Evolutionary conservation across 2,797 vertebrate genomes (phyloP), one percentile per base, ranked within the genome.

Genomic region (Lepilemur ruficaudatus): DNA sequence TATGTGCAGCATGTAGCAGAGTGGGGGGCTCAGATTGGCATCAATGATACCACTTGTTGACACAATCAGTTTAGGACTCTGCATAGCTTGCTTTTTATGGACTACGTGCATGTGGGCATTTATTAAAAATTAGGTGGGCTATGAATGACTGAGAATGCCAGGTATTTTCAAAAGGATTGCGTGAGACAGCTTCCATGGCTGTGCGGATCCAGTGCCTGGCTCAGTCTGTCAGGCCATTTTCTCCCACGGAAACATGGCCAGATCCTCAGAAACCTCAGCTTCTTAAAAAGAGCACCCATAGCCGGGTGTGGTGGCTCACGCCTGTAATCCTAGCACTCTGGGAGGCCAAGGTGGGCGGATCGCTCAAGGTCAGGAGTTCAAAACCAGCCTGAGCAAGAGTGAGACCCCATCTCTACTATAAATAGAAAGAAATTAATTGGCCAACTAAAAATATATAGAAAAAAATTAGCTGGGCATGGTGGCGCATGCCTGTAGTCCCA

Each of bases 1-100:
- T 6, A 4, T 4, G 30, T 7, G 20, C 18, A 20, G 18, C 13
- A 14, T 2, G 28, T 4, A 41, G 43, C 48, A 17, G 4, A n/a
- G 12, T 0, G 11, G 67, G 13, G 67, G 28, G 7, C 59, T 59
- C 30, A 9, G 18, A 38, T 46, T n/a, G 88, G 52, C 32, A 4
- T 2, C 0, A 20, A 25, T 46, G 50, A 43, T 1, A 4, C 35
- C 35, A 22, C 4, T 11, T 38, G 86, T 3, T 13, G 28, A 17
- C 35, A 4, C 38, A 38, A 38, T 38, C 38, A 38, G 38, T 38
- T 38, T 38, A 38, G 38, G 38, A 38, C 38, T 38, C 38, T 38
- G 38, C 38, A 38, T 38, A 38, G 38, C 38, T 38, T 38, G 38
- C 38, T 38, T 38, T 38, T 38, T 38, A 38, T 81, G 69, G 41